These are phyloP conservation scores for Allacma fusca DNA, from an alignment of 2,888 invertebrate genomes.

Conservation along the genomic window DNA sequence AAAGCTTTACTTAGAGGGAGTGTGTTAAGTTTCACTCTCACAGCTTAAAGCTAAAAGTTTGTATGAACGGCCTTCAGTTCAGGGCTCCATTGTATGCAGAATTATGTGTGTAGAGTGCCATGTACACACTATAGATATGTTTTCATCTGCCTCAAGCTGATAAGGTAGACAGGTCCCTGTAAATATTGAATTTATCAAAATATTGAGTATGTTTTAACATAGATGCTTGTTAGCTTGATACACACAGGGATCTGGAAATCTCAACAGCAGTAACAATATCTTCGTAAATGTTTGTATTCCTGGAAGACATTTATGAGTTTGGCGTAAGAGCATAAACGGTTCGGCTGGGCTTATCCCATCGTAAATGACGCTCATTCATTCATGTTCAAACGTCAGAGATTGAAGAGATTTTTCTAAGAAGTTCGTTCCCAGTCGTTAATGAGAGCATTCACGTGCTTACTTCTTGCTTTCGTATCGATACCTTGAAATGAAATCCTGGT, in stretches of 20 bases:
- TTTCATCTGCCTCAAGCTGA: slow-evolving; percentile 18
- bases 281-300: background rate
- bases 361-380: slow-evolving; percentile 36
- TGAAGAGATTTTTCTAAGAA: slow-evolving; percentile 14
- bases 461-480: too few species aligned
- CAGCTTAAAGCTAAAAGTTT: background rate
- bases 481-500: too few species aligned
- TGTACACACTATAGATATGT: background rate
- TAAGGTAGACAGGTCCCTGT: background rate
- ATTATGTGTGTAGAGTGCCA: background rate
- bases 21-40: too few species aligned
- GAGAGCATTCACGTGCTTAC: background rate
- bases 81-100: background rate
- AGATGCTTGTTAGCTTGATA: too few species aligned
- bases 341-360: background rate
- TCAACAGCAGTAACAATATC: too few species aligned
- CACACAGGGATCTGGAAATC: background rate
- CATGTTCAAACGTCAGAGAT: slow-evolving; percentile 19
- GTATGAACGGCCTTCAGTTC: background rate
- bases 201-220: background rate
- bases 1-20: too few species aligned
- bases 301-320: background rate
- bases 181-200: background rate
- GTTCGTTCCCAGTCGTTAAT: slow-evolving; percentile 7
- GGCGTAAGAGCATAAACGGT: background rate